Base-by-base conservation (phyloP, 1,140 invertebrate genomes). In the Capitella teleta region DNA sequence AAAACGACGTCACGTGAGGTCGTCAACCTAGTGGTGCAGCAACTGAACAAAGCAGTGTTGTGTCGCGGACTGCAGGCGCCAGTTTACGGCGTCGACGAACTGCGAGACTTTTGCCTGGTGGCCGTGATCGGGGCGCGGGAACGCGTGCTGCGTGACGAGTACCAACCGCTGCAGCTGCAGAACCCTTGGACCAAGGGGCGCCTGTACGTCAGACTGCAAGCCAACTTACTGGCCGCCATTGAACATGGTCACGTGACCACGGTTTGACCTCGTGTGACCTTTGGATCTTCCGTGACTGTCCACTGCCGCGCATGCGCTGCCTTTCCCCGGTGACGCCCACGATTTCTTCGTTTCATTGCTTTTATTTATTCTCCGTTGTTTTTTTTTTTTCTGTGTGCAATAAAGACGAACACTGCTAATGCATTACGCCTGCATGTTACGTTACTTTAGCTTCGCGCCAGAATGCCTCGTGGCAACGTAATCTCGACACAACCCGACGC, bases 151-250 rank as follows among this genome's bases (percentile, higher is more conserved):
- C 75, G 89, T 10, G 90, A 95, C 59, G 90, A 96, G 65, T 95
- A 93, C 63, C 84, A 86, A 58, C 87, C 89, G 0, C 72, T 96
- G 2, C 83, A 90, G 57, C 71, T 97, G 23, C 89, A 95, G 63
- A 91, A 91, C 70, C 91, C 91, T 0, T 97, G 92, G 92, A 84
- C 86, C 46, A 88, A 88, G 61, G 91, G 92, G 0, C 76, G 87
- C 18, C 74, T 96, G 25, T 95, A 91, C 68, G 87, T 96, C 1
- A 73, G 91, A 14, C 53, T 61, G 51, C 63, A 62, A 51, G 60
- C 57, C 47, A 64, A 68, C 46, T 45, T 69, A n/a, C 51, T 70
- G 42, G 63, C 67, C 23, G 69, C 68, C 4, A 60, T 72, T 30
- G 60, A 44, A 21, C 42, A 25, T 26, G 26, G 42, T 26, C 42